A percentile compares a stretch with the other conserved stretches of the same genome.
These are phyloP conservation scores for Glaucomys volans DNA, from an alignment of 2,113 vertebrate genomes.

Conservation along the genomic window DNA sequence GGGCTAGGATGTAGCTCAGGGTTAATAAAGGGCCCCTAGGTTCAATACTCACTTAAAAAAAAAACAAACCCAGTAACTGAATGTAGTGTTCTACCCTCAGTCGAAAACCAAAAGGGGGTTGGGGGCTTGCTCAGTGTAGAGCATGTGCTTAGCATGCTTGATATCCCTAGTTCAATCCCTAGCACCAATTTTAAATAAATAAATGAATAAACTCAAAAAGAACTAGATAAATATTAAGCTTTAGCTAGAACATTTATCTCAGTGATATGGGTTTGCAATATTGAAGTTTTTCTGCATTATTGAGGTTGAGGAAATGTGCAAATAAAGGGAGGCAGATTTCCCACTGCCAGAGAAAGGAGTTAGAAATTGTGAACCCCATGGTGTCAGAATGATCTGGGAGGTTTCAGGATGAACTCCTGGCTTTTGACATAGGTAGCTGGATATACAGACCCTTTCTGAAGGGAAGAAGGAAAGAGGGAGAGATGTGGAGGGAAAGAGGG, in stretches of 20 bases:
- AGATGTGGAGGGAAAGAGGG: fast-evolving
- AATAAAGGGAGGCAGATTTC: background rate
- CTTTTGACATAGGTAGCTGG: background rate
- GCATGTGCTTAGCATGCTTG: background rate
- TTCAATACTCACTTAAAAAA: background rate
- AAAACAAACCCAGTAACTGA: background rate
- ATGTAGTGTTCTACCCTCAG: background rate
- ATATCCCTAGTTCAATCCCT: too few relatives aligned
- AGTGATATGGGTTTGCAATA: background rate
- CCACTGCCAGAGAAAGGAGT: background rate
- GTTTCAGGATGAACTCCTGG: background rate
- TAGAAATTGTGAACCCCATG: background rate
- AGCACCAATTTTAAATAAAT: background rate
- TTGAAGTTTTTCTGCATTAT: background rate
- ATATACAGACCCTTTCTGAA: background rate
- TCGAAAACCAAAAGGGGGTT: background rate
- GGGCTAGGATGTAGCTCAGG: too few relatives aligned
- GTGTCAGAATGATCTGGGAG: background rate
- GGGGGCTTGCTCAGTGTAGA: background rate
- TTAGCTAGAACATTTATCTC: background rate
- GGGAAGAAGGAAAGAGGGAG: background rate
- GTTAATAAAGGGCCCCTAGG: too few relatives aligned
- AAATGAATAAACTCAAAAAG: background rate
- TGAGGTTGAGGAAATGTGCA: background rate
- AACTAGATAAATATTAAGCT: background rate